Conservation (phyloP, 2,888 invertebrate genomes). For the Leptopilina syphax region DNA sequence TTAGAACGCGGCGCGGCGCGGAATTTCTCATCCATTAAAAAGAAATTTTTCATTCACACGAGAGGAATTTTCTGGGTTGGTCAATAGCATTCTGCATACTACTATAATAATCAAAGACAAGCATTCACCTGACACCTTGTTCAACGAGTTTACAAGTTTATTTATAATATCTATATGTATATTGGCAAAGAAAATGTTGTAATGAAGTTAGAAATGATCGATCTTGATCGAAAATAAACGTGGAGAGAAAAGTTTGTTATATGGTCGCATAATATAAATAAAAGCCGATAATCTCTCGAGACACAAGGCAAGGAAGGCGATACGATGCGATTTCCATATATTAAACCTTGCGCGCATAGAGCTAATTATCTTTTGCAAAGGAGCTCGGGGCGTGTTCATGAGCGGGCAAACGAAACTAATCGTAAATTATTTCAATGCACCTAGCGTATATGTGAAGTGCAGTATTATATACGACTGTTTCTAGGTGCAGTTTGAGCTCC, state of each 20-base stretch:
- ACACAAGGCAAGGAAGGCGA: not conserved
- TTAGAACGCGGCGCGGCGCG: no score
- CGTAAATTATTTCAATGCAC: slow-evolving; percentile 67
- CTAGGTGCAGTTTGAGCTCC: slow-evolving; percentile 56
- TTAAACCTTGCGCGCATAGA: not conserved
- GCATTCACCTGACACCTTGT: slow-evolving; percentile 14
- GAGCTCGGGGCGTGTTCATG: not conserved
- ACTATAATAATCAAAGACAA: not conserved
- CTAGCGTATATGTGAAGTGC: slow-evolving; percentile 48
- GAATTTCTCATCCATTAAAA: not conserved
- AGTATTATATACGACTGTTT: slow-evolving; percentile 41
- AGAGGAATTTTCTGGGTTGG: slow-evolving; percentile 9
- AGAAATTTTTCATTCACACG: not conserved
- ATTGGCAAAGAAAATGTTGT: not conserved
- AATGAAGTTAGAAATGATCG: not conserved
- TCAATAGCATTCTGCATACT: not conserved
- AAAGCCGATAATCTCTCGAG: not conserved
- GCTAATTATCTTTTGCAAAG: slow-evolving; percentile 16
- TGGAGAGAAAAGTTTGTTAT: not conserved
- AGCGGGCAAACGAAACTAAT: slow-evolving; percentile 55
- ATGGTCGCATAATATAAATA: no score
- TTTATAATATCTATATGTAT: not conserved
- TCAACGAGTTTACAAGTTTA: slow-evolving; percentile 9
- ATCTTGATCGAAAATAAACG: slow-evolving; percentile 10
- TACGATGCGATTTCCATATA: slow-evolving; percentile 6